Evolutionary conservation across 2,888 invertebrate genomes (phyloP).

Genomic region (Abrostola tripartita): DNA sequence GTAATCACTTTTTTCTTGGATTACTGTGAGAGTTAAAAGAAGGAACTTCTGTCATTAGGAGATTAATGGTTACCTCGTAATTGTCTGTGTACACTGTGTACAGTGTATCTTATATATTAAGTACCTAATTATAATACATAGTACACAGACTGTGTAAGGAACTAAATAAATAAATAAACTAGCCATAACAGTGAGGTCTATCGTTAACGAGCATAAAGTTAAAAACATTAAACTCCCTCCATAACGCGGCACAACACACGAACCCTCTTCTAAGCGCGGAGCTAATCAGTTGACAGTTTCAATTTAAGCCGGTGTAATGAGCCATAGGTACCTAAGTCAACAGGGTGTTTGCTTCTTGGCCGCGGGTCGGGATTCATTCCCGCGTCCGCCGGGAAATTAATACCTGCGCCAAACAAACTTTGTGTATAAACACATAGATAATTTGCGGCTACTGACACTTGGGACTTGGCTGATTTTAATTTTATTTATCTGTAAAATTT

Average conservation of each 20-base stretch:
- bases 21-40: too few species aligned
- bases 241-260: background rate
- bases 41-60: too few species aligned
- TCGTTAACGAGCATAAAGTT: constrained; percentile 1
- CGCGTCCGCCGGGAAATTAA: constrained; percentile 72
- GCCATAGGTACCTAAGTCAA: constrained; percentile 48
- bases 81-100: too few species aligned
- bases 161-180: too few species aligned
- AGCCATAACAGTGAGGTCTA: background rate
- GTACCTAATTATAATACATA: too few species aligned
- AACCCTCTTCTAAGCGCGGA: constrained; percentile 40
- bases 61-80: too few species aligned
- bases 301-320: constrained; percentile 55
- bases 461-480: constrained; percentile 32
- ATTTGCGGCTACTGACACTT: constrained; percentile 31
- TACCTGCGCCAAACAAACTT: constrained; percentile 68
- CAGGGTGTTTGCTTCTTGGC: constrained; percentile 56
- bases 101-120: too few species aligned
- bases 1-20: too few species aligned
- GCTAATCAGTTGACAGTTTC: constrained; percentile 61
- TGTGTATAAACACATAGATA: constrained; percentile 58
- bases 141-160: too few species aligned
- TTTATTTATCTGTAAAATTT: background rate
- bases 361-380: constrained; percentile 61
- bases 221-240: constrained; percentile 4